phyloP scores from a whole-genome alignment of 2,888 invertebrate species.

The Drosophila gaucha region DNA sequence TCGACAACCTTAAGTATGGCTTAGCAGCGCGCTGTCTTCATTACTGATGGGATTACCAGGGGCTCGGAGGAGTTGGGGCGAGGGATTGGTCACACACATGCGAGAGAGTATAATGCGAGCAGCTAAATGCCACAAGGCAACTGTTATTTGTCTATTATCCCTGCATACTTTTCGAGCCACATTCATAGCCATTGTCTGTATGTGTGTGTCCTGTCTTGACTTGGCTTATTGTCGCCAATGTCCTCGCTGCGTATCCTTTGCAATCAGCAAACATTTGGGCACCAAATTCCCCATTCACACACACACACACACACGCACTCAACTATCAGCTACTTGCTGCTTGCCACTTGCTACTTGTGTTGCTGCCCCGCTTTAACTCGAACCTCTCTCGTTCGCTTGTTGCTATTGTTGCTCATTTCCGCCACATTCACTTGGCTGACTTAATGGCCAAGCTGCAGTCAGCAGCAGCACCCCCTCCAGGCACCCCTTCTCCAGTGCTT shows the following conservation, averaged over 20 bases:
- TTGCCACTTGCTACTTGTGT: slow-evolving; percentile 10
- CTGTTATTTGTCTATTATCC: slow-evolving; percentile 80
- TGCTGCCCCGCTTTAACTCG: not conserved
- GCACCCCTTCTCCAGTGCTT: not conserved
- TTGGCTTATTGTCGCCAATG: slow-evolving; percentile 77
- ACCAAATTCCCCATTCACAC: slow-evolving; percentile 66
- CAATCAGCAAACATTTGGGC: slow-evolving; percentile 80
- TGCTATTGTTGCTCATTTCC: slow-evolving; percentile 80
- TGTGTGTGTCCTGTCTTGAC: slow-evolving; percentile 30
- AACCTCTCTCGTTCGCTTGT: slow-evolving; percentile 53
- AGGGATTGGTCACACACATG: slow-evolving; percentile 15
- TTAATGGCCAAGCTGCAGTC: slow-evolving; percentile 71
- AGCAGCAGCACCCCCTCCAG: slow-evolving; percentile 8
- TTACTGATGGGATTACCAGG: slow-evolving; percentile 61
- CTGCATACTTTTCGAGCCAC: slow-evolving; percentile 61
- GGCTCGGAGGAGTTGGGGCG: not conserved
- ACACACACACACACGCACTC: slow-evolving; percentile 44
- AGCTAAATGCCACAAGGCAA: slow-evolving; percentile 78
- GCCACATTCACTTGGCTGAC: slow-evolving; percentile 77
- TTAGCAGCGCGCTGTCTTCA: slow-evolving; percentile 76
- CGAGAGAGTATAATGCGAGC: slow-evolving; percentile 50
- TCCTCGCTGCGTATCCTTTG: slow-evolving; percentile 73
- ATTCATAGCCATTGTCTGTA: slow-evolving; percentile 25
- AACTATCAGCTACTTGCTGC: slow-evolving; percentile 67
- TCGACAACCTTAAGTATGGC: slow-evolving; percentile 81